These are phyloP conservation scores for Drosophila bunnanda DNA, from an alignment of 2,888 invertebrate species.

Conservation along the genomic window DNA sequence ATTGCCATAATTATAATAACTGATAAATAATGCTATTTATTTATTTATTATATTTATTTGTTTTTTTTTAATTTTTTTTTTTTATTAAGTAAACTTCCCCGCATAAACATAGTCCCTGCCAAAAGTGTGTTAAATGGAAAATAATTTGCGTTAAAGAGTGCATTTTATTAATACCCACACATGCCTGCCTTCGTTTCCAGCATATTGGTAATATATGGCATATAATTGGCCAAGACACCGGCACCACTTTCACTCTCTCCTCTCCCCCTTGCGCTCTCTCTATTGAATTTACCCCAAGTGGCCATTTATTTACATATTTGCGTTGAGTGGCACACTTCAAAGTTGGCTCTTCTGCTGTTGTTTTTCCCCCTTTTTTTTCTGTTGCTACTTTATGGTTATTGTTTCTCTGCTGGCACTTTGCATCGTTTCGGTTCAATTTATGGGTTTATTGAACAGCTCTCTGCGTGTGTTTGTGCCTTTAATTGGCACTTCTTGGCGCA, in stretches of 20 bases:
- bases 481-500: slow-evolving; percentile 68
- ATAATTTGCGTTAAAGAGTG: slow-evolving; percentile 13
- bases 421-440: slow-evolving; percentile 74
- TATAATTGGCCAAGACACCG: slow-evolving; percentile 71
- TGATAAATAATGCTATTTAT: too few relatives aligned
- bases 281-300: slow-evolving; percentile 78
- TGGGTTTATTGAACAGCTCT: slow-evolving; percentile 68
- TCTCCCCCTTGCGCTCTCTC: neutral
- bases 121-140: neutral
- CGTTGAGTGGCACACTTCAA: slow-evolving; percentile 74
- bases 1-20: too few relatives aligned
- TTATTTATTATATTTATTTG: too few relatives aligned
- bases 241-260: slow-evolving; percentile 18
- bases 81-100: too few relatives aligned
- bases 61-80: too few relatives aligned
- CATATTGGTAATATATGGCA: slow-evolving; percentile 65
- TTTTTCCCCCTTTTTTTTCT: slow-evolving; percentile 34
- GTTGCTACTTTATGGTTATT: slow-evolving; percentile 75
- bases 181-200: slow-evolving; percentile 56
- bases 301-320: slow-evolving; percentile 80
- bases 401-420: slow-evolving; percentile 61
- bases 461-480: slow-evolving; percentile 48
- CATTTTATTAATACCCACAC: slow-evolving; percentile 67
- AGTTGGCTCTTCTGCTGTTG: slow-evolving; percentile 41
- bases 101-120: neutral